Evolutionary conservation across 2,113 vertebrate genomes (phyloP), one percentile per base, ranked within the genome.

Genomic region (Pomatorhinus ruficollis): DNA sequence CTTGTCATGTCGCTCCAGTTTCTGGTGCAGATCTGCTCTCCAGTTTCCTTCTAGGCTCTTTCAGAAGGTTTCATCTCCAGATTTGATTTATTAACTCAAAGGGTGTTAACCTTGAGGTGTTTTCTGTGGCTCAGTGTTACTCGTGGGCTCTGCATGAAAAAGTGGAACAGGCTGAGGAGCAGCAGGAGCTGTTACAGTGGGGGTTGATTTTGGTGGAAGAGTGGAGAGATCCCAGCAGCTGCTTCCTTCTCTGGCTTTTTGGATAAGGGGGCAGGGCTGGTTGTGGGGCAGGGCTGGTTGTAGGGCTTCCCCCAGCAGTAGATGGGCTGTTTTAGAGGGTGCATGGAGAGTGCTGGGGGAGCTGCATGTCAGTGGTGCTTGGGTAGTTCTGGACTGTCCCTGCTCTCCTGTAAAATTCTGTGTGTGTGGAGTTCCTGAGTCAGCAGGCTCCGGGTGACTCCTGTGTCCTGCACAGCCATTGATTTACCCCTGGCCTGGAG

Each of bases 291-390:
- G 50, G 37, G 35, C 2, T 52, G 53, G 6, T 3, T 56, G 21
- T 14, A 45, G 50, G 53, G 37, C 24, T 84, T 42, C 23, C 9
- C 16, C 1, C 44, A 35, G 57, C 17, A 5, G 5, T 16, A 35
- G 17, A 12, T 45, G 25, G 15, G 33, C 42, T 28, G 8, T 44
- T 77, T 54, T 9, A 8, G 23, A 35, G 1, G 14, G 12, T 53
- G 18, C 23, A 39, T 3, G 2, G n/a, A 33, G 63, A 24, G 20
- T 15, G 12, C 33, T 18, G 40, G 14, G n/a, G 5, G 11, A 35
- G n/a, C 68, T 49, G n/a, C 0, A 1, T 19, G 35, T 39, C 1
- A 0, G 1, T 15, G 27, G 30, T 54, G 42, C n/a, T 53, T 1
- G 1, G 21, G 12, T 31, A 4, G 12, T 13, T 56, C 15, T 70